Percentiles rank a stretch among this genome's conserved stretches.
phyloP scores from a whole-genome alignment of 1,140 invertebrate species.

The Rhynchophorus ferrugineus region DNA sequence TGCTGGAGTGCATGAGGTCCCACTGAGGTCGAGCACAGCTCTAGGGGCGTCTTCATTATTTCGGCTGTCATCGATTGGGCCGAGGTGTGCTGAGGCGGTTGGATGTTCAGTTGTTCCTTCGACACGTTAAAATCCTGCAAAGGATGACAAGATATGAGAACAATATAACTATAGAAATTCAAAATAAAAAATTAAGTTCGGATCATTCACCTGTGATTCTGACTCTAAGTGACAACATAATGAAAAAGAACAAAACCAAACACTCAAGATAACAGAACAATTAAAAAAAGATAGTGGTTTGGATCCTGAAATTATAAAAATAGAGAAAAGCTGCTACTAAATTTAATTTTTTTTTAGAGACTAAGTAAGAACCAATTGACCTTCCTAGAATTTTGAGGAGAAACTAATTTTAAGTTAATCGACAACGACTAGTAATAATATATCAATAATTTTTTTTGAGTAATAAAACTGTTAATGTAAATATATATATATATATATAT shows the following conservation, averaged over 20 bases:
- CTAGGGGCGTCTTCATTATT: conserved; percentile 43
- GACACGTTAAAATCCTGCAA: conserved; percentile 58
- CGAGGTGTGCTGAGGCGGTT: conserved; percentile 41
- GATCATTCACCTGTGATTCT: too few relatives aligned
- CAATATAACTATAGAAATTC: background rate
- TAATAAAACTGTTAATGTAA: background rate
- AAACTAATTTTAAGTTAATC: background rate
- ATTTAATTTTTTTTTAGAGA: too few relatives aligned
- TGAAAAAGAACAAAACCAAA: too few relatives aligned
- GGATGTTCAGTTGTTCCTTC: conserved; percentile 54
- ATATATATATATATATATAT: conserved; percentile 4
- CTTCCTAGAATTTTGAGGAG: too few relatives aligned
- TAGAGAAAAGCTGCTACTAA: too few relatives aligned
- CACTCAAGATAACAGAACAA: too few relatives aligned
- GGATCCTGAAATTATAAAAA: too few relatives aligned
- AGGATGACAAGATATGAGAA: background rate
- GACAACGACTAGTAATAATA: background rate
- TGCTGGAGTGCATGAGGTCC: conserved; percentile 38
- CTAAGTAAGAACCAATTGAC: too few relatives aligned
- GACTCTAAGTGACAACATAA: background rate
- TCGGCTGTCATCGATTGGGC: conserved; percentile 39
- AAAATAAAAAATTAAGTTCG: background rate
- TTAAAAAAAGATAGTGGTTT: too few relatives aligned
- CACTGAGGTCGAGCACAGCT: conserved; percentile 39
- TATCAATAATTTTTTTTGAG: background rate